Conservation (phyloP, 2,113 vertebrate species). For the Conger conger region DNA sequence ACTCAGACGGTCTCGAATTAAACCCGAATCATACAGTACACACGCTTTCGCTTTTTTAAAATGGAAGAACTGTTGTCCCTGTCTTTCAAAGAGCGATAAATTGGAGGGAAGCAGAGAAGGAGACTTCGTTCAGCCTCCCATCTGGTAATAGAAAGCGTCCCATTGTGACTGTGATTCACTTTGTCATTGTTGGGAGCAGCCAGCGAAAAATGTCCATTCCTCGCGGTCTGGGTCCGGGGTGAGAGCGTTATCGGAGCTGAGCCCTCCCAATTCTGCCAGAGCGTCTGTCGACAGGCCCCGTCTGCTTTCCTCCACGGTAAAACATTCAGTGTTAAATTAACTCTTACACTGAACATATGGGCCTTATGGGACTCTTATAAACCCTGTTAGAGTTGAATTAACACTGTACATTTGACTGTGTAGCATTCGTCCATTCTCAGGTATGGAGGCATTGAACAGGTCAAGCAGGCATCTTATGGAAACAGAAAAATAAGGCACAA, state of each 20-base stretch:
- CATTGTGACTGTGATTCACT: conserved; percentile 3
- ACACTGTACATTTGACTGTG: no score
- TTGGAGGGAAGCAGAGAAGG: background rate
- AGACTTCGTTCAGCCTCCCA: background rate
- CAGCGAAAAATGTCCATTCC: conserved; percentile 14
- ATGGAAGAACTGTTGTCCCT: background rate
- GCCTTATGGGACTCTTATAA: no score
- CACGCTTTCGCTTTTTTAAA: background rate
- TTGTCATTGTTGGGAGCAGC: conserved; percentile 8
- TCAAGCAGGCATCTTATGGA: background rate
- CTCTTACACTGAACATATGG: no score
- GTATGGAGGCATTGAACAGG: background rate
- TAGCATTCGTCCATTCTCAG: background rate
- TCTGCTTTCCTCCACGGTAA: background rate
- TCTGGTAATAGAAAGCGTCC: conserved; percentile 6
- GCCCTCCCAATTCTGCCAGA: conserved; percentile 4
- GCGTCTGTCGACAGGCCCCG: background rate
- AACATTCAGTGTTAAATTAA: no score
- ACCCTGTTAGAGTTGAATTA: no score
- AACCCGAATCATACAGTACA: no score
- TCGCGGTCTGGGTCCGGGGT: background rate
- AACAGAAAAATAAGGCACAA: background rate
- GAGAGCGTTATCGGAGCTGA: conserved; percentile 3
- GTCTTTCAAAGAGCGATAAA: background rate
- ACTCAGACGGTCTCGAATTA: background rate